Conservation (phyloP, 2,113 vertebrate species). For the Pheucticus melanocephalus region DNA sequence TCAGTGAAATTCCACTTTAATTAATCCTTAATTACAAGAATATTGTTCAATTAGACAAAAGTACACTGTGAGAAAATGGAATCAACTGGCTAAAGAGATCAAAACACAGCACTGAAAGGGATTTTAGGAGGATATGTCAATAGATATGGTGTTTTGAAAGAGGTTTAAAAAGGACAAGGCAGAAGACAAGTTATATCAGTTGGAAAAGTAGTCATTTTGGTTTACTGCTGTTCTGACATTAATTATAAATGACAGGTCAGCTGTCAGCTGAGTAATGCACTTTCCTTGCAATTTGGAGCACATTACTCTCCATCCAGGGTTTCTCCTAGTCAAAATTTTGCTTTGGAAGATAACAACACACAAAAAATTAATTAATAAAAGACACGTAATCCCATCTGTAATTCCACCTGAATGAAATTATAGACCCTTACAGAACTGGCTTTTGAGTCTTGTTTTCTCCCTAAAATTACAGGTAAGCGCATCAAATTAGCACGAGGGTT, state of each 20-base stretch:
- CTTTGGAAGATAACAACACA: background rate
- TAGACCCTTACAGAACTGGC: background rate
- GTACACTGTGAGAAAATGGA: conserved; percentile 24
- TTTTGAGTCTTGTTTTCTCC: background rate
- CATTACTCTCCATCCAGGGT: background rate
- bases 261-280: background rate
- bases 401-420: background rate
- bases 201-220: conserved; percentile 62
- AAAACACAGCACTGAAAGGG: background rate
- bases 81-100: conserved; percentile 50
- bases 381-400: background rate
- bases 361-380: background rate
- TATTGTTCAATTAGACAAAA: conserved; percentile 60
- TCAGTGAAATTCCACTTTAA: conserved; percentile 60
- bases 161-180: conserved; percentile 27
- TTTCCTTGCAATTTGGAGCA: background rate
- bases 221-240: conserved; percentile 60
- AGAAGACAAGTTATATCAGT: conserved; percentile 43
- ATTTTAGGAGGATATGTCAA: conserved; percentile 13
- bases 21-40: conserved; percentile 71
- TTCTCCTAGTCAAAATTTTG: background rate
- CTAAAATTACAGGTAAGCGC: background rate
- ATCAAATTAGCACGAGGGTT: rapidly evolving
- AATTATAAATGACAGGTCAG: conserved; percentile 68
- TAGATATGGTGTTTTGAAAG: background rate